Evolutionary conservation across 2,888 invertebrate genomes (phyloP), one percentile per base, ranked within the genome.

Genomic region (Monochamus alternatus): DNA sequence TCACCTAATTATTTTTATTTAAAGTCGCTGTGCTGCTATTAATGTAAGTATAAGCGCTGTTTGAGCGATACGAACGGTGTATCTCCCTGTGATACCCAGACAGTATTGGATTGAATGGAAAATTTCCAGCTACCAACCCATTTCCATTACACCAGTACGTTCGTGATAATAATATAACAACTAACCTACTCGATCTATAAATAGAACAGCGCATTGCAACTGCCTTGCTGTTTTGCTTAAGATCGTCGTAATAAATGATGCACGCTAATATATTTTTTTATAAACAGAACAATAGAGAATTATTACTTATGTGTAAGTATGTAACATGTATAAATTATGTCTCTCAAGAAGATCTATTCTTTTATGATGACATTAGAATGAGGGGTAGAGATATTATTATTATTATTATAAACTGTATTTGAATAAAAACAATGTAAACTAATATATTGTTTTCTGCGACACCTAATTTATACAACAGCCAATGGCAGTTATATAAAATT

Each of bases 161-260:
- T 55, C 31, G 52, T 4, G 31, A 60, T 47, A 43, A 55, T 44
- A 64, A 64, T 12, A 65, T 43, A 69, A 12, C 38, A 38, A 68
- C 68, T 68, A 47, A 69, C 69, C 60, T 60, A 69, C 69, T 47
- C 60, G 47, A 22, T 69, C 60, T 69, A 69, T 60, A 69, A 62
- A 69, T 69, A 69, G 69, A 60, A 44, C 32, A 31, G 30, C 47
- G 47, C 47, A 69, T 12, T 69, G 60, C 58, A 59, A 59, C 38
- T 43, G 30, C 38, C 31, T 68, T 14, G 12, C 47, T 66, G 9
- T 12, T 32, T 65, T 14, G 51, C 51, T 12, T 8, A 7, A 5
- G 12, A 47, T 9, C 38, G 38, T 14, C 63, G 1, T 38, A 4
- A 32, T 3, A 2, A 64, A 62, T 62, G 4, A 38, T 32, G 14